Evolutionary conservation across 2,113 vertebrate genomes (phyloP).

Genomic region (Stigmatopora argus): DNA sequence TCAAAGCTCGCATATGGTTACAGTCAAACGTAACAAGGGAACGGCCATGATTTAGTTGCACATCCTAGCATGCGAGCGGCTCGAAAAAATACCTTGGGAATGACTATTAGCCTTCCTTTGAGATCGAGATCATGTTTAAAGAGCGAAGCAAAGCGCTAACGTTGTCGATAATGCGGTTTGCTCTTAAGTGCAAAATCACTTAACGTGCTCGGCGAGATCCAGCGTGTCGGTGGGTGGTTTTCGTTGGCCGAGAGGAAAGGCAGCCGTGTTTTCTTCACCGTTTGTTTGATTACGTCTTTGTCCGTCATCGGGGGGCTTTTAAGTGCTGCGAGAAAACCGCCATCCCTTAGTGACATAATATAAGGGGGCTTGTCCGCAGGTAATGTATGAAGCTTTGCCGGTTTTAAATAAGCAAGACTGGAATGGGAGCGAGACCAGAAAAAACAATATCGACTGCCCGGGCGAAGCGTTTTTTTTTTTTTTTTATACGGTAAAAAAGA

Average conservation of each 20-base stretch:
- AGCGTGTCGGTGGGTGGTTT: conserved; percentile 15
- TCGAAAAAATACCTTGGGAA: not conserved
- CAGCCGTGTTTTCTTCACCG: conserved; percentile 29
- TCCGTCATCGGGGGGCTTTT: conserved; percentile 69
- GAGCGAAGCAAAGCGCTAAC: not conserved
- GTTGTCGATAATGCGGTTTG: conserved; percentile 1
- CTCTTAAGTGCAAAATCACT: conserved; percentile 32
- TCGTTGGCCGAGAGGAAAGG: conserved; percentile 15
- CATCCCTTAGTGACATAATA: conserved; percentile 57
- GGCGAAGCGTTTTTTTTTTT: conserved; percentile 19
- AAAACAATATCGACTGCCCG: conserved; percentile 53
- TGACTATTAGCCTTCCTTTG: conserved; percentile 2
- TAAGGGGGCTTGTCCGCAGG: conserved; percentile 41
- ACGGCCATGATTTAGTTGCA: conserved; percentile 1
- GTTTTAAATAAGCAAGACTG: conserved; percentile 62
- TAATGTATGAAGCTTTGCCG: conserved; percentile 57
- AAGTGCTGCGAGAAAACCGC: conserved; percentile 59
- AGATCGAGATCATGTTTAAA: conserved; percentile 1
- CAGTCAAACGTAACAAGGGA: conserved; percentile 1
- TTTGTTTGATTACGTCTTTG: conserved; percentile 63
- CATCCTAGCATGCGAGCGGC: not conserved
- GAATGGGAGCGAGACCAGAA: conserved; percentile 60
- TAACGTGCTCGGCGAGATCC: not conserved
- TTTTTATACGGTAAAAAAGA: conserved; percentile 23
- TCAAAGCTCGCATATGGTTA: conserved; percentile 3